Base-by-base conservation (phyloP, 2,113 vertebrate genomes). In the Trogon surrucura region DNA sequence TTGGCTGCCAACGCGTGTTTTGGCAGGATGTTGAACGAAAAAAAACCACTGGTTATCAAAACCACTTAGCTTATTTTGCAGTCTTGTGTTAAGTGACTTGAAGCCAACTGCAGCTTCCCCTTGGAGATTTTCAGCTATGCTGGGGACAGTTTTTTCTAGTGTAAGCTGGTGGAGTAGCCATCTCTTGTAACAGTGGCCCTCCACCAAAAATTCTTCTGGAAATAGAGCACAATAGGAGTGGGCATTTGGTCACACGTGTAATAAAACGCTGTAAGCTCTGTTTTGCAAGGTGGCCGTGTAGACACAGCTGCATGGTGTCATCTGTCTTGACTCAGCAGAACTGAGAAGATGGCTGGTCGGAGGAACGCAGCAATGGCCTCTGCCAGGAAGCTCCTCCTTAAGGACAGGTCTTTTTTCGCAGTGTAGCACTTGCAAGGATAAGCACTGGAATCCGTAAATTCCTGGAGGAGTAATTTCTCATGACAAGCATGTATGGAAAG, bases 361-460 rank as follows among this genome's bases (percentile, higher is more conserved):
- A 86, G 53, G 13, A 41, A 32, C 1, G 2, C 56, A 70, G 61
- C 61, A 51, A 3, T 30, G 69, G 62, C n/a, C 34, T 93, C 57
- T 72, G 53, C 56, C 44, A 38, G 61, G 36, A 50, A 58, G 18
- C 17, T 38, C 67, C 17, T 38, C 67, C 67, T 25, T 65, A 32
- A 44, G 72, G 56, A 48, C 1, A 1, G 21, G 29, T 23, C 9
- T 2, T 21, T 69, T 69, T 65, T 65, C 1, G 0, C 18, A 60
- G 41, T 53, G 81, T n/a, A 34, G 0, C 2, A 1, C 34, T 90
- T 12, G 21, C 41, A 36, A 44, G 69, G 50, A 69, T 51, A 69
- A 84, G 47, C 45, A 32, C 36, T 80, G 62, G 53, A 48, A 47
- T 60, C 67, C 27, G 10, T 66, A 18, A 32, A 54, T 74, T 89